These are phyloP conservation scores for Poeciliopsis paucimaculata DNA, from an alignment of 2,797 vertebrate species.

Conservation along the genomic window DNA sequence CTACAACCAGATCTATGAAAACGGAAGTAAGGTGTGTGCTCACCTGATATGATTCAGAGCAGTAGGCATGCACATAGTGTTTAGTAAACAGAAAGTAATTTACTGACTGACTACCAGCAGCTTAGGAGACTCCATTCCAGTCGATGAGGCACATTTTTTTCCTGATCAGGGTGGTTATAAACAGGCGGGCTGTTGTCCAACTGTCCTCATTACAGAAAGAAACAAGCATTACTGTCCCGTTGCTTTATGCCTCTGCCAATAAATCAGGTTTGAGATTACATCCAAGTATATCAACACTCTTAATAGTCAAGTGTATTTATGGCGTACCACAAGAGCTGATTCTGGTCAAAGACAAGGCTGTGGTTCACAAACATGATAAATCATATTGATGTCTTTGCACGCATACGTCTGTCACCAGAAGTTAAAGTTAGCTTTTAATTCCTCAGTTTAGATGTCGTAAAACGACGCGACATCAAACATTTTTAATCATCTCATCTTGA, in stretches of 20 bases:
- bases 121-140: not conserved
- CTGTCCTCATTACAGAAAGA: not conserved
- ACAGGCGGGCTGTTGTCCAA: not conserved
- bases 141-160: not conserved
- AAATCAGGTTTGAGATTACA: not conserved
- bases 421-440: not conserved
- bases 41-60: constrained; percentile 26
- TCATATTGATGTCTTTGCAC: not conserved
- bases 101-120: constrained; percentile 3
- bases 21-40: constrained; percentile 24
- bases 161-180: not conserved
- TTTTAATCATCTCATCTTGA: not conserved
- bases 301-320: not conserved
- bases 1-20: constrained; percentile 11
- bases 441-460: not conserved
- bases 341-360: not conserved
- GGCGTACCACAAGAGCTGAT: not conserved
- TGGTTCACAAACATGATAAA: not conserved
- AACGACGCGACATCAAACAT: not conserved
- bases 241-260: not conserved
- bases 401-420: not conserved
- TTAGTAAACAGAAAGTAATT: constrained; percentile 5
- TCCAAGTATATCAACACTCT: not conserved
- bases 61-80: not conserved
- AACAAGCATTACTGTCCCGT: constrained; percentile 3